Evolutionary conservation across 2,113 vertebrate species (phyloP).

Genomic region (Ptilorrhoa leucosticta): DNA sequence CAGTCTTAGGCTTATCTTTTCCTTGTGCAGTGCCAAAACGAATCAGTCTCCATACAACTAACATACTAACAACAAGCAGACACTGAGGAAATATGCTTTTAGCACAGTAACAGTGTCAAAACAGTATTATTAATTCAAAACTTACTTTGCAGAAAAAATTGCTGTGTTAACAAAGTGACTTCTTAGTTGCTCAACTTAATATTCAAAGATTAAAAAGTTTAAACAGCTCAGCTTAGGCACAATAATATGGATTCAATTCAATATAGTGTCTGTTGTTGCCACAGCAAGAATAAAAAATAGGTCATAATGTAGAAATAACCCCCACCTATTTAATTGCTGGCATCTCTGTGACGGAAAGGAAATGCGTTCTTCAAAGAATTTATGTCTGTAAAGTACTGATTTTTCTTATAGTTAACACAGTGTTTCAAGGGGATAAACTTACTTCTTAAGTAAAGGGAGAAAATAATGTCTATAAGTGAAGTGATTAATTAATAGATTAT

Average conservation of each 20-base stretch:
- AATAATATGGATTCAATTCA: neutral
- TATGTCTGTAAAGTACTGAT: neutral
- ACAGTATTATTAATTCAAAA: constrained; percentile 4
- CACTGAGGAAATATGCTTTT: neutral
- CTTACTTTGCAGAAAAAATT: neutral
- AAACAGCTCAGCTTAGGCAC: neutral
- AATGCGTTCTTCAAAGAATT: neutral
- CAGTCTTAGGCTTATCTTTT: neutral
- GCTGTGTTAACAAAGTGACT: neutral
- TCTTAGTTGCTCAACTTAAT: neutral
- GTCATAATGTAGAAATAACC: neutral
- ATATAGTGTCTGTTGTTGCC: neutral
- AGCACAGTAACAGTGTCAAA: constrained; percentile 3
- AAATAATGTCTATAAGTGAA: neutral
- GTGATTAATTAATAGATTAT: neutral
- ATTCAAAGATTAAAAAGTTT: neutral
- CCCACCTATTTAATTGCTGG: neutral
- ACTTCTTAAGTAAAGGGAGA: neutral
- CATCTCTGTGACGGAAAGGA: neutral
- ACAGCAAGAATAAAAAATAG: neutral
- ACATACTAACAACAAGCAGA: neutral
- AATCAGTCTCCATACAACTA: neutral
- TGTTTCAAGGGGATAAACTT: neutral
- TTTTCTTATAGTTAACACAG: neutral
- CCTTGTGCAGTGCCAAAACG: neutral